Percentiles rank a stretch among this genome's conserved stretches.
Evolutionary conservation across 2,888 invertebrate genomes (phyloP).

Genomic region (Eristalis arbustorum): DNA sequence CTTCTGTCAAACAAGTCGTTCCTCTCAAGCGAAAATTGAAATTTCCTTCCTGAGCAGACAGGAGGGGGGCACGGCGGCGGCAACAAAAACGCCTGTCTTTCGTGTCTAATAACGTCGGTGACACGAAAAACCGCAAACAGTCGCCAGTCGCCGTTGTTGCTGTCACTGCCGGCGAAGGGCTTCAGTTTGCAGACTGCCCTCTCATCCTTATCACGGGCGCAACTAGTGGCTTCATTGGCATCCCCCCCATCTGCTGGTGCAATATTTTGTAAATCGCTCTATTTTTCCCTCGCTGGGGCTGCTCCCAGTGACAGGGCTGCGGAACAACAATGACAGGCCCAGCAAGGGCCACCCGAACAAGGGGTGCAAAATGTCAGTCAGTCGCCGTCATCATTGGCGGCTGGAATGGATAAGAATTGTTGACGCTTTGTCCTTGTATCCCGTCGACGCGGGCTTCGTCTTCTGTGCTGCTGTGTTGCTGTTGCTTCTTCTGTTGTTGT

Average conservation of each 20-base stretch:
- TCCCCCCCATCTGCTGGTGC: slow-evolving; percentile 5
- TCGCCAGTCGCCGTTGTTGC: not conserved
- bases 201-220: slow-evolving; percentile 13
- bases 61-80: not conserved
- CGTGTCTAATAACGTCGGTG: slow-evolving; percentile 62
- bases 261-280: slow-evolving; percentile 40
- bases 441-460: not conserved
- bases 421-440: slow-evolving; percentile 7
- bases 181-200: not conserved
- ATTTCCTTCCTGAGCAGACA: slow-evolving; percentile 15
- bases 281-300: not conserved
- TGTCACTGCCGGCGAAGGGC: not conserved
- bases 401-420: slow-evolving; percentile 41
- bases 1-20: slow-evolving; percentile 49
- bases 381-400: slow-evolving; percentile 36
- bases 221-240: slow-evolving; percentile 45
- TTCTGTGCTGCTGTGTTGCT: not conserved
- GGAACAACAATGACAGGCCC: slow-evolving; percentile 47
- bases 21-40: slow-evolving; percentile 53
- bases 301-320: slow-evolving; percentile 27
- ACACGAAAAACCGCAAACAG: slow-evolving; percentile 63
- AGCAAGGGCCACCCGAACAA: slow-evolving; percentile 20
- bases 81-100: slow-evolving; percentile 57
- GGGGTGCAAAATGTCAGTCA: slow-evolving; percentile 42
- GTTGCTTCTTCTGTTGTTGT: not conserved